These are phyloP conservation scores for Verasper variegatus DNA, from an alignment of 2,113 vertebrate genomes.

Conservation along the genomic window DNA sequence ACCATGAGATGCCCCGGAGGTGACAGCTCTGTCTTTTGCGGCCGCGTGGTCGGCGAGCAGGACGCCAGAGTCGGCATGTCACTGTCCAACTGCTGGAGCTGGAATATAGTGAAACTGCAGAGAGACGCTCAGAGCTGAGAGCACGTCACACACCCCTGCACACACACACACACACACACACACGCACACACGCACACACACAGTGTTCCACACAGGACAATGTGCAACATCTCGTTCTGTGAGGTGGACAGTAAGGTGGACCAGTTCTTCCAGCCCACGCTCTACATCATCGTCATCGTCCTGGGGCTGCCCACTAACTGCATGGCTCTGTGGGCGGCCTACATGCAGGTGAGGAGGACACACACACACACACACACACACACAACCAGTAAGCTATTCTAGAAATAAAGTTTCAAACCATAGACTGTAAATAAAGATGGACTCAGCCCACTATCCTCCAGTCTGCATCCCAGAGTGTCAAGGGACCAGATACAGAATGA, in stretches of 20 bases:
- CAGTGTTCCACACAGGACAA: slow-evolving; percentile 67
- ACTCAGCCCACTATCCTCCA: too few species aligned
- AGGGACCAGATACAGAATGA: too few species aligned
- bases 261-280: slow-evolving; percentile 90
- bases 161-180: slow-evolving; percentile 15
- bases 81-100: slow-evolving; percentile 56
- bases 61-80: slow-evolving; percentile 39
- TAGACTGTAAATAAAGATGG: too few species aligned
- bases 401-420: not conserved
- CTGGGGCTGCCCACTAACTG: slow-evolving; percentile 91
- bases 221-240: slow-evolving; percentile 89
- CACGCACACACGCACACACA: slow-evolving; percentile 1
- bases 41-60: slow-evolving; percentile 28
- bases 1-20: slow-evolving; percentile 52
- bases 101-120: slow-evolving; percentile 43
- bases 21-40: slow-evolving; percentile 17
- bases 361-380: slow-evolving; percentile 2
- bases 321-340: slow-evolving; percentile 91
- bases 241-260: slow-evolving; percentile 91
- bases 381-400: not conserved
- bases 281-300: slow-evolving; percentile 90
- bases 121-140: slow-evolving; percentile 57
- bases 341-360: slow-evolving; percentile 83
- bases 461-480: too few species aligned
- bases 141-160: slow-evolving; percentile 28